A percentile compares a stretch with the other conserved stretches of the same genome.
These are phyloP conservation scores for Siphonodentalium dalli DNA, from an alignment of 2,888 invertebrate species.

Conservation along the genomic window DNA sequence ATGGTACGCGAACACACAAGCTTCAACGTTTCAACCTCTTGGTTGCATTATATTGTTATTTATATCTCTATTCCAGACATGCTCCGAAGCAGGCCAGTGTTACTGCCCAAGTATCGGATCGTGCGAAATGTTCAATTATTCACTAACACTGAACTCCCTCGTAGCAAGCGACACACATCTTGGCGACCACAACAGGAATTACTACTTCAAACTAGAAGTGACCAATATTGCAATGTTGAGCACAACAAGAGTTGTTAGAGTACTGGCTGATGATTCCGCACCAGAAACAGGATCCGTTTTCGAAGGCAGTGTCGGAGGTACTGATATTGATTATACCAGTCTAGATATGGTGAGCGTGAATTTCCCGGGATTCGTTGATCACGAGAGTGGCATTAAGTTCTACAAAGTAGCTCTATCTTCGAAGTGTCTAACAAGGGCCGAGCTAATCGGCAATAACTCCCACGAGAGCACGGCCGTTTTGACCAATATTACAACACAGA, in stretches of 20 bases:
- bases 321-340: constrained; percentile 40
- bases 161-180: constrained; percentile 17
- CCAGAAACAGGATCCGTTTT: constrained; percentile 31
- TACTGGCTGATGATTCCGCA: constrained; percentile 33
- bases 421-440: constrained; percentile 18
- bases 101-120: constrained; percentile 34
- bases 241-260: constrained; percentile 27
- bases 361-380: constrained; percentile 42
- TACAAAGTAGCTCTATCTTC: constrained; percentile 29
- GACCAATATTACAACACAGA: no score
- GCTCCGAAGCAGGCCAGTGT: constrained; percentile 10
- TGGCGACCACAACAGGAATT: constrained; percentile 38
- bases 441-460: constrained; percentile 4
- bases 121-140: constrained; percentile 29
- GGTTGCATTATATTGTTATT: no score
- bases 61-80: neutral
- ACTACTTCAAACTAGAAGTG: constrained; percentile 32
- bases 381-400: constrained; percentile 38
- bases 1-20: no score
- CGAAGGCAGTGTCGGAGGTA: constrained; percentile 21
- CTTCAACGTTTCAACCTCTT: no score
- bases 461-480: no score
- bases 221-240: constrained; percentile 33
- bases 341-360: constrained; percentile 16
- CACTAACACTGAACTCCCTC: constrained; percentile 22